phyloP scores from a whole-genome alignment of 37 sponge, comb jelly and placozoan species.

The Oopsacas minuta region DNA sequence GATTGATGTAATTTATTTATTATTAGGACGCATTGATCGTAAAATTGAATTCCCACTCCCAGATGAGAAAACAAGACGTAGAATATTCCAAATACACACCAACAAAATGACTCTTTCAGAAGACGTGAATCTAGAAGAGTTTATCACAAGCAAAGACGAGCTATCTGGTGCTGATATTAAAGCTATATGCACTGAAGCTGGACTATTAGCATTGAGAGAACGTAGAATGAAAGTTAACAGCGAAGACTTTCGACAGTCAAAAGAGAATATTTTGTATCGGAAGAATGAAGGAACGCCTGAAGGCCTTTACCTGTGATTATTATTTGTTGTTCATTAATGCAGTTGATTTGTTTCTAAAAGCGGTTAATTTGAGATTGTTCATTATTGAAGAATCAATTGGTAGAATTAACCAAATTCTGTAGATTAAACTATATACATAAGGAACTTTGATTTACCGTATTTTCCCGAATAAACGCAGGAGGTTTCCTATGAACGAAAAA shows the following conservation, averaged over 20 bases:
- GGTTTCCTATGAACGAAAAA: too few species aligned
- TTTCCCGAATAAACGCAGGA: too few species aligned
- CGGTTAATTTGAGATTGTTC: too few species aligned
- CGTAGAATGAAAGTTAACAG: conserved; percentile 86
- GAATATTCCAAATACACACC: conserved; percentile 94
- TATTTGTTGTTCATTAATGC: too few species aligned
- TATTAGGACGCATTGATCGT: conserved; percentile 86
- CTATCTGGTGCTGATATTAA: conserved; percentile 97
- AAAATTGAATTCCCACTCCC: conserved; percentile 99
- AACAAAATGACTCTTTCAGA: conserved; percentile 82
- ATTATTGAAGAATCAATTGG: too few species aligned
- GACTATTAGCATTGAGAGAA: conserved; percentile 81
- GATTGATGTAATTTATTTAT: background rate
- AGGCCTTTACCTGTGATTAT: conserved; percentile 71
- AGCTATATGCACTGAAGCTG: conserved; percentile 95
- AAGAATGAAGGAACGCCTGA: conserved; percentile 97
- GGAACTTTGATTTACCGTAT: too few species aligned
- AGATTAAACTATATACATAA: too few species aligned
- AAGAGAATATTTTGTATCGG: conserved; percentile 87
- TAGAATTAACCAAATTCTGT: too few species aligned
- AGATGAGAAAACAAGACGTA: conserved; percentile 83
- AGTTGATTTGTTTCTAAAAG: too few species aligned
- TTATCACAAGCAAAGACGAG: conserved; percentile 92
- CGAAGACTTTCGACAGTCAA: conserved; percentile 86
- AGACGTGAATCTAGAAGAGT: conserved; percentile 88